A percentile compares a stretch with the other conserved stretches of the same genome.
Conservation (phyloP, 2,797 vertebrate species). For the Melanogrammus aeglefinus region DNA sequence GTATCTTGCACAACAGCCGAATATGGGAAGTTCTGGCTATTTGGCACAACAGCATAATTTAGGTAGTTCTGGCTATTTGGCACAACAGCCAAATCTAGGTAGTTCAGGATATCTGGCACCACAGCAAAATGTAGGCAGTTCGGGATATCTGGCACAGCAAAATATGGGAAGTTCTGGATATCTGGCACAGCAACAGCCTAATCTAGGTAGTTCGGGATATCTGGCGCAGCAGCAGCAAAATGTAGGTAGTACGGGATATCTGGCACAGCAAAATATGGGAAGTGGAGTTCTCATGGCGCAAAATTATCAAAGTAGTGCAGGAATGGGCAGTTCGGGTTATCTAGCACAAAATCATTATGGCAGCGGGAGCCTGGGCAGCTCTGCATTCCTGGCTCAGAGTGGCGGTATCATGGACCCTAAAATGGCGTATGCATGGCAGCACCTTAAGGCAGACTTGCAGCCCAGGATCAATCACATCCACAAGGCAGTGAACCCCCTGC, state of each 20-base stretch:
- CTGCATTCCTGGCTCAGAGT: slow-evolving; percentile 63
- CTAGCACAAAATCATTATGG: slow-evolving; percentile 77
- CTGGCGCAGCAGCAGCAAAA: slow-evolving; percentile 55
- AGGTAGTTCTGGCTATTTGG: slow-evolving; percentile 61
- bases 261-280: slow-evolving; percentile 42
- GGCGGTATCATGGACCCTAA: slow-evolving; percentile 75
- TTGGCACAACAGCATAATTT: slow-evolving; percentile 62
- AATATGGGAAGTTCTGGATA: slow-evolving; percentile 49
- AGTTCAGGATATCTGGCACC: slow-evolving; percentile 63
- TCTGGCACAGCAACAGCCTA: slow-evolving; percentile 57
- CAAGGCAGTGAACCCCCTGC: slow-evolving; percentile 66
- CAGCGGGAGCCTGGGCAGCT: slow-evolving; percentile 75
- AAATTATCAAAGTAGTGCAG: slow-evolving; percentile 63
- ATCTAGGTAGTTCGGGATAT: slow-evolving; percentile 62
- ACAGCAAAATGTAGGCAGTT: slow-evolving; percentile 53
- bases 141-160: slow-evolving; percentile 55
- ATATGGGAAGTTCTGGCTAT: slow-evolving; percentile 52
- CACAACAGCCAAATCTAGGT: slow-evolving; percentile 46
- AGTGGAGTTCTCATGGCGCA: slow-evolving; percentile 63
- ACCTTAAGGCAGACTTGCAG: slow-evolving; percentile 86
- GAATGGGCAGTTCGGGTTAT: slow-evolving; percentile 65
- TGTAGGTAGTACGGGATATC: slow-evolving; percentile 45
- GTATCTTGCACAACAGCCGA: slow-evolving; percentile 47
- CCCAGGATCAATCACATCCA: slow-evolving; percentile 84
- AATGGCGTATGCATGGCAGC: slow-evolving; percentile 76